Evolutionary conservation across 2,888 invertebrate genomes (phyloP).

Genomic region (Deroplatys truncata): DNA sequence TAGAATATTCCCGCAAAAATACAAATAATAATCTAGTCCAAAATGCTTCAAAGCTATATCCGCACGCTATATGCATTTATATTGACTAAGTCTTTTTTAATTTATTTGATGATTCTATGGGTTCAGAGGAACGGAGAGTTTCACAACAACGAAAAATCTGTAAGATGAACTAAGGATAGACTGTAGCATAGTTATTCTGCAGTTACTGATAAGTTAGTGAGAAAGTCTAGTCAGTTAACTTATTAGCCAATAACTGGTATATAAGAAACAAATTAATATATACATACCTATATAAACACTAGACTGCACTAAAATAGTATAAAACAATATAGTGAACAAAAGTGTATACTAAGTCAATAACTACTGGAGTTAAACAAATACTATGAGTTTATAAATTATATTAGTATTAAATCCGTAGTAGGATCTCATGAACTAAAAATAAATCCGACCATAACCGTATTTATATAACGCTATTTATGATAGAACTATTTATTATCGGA

Average conservation of each 20-base stretch:
- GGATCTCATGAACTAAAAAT: not conserved
- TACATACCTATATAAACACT: not conserved
- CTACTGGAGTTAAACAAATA: slow-evolving; percentile 3
- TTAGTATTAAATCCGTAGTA: slow-evolving; percentile 1
- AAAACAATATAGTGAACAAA: not conserved
- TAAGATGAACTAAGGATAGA: slow-evolving; percentile 3
- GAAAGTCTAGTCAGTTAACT: slow-evolving; percentile 15
- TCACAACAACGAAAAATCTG: slow-evolving; percentile 29
- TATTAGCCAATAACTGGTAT: slow-evolving; percentile 1
- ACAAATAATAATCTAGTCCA: not conserved
- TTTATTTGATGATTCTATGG: not conserved
- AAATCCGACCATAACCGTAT: slow-evolving; percentile 17
- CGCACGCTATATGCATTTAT: not conserved
- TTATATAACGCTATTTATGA: slow-evolving; percentile 19
- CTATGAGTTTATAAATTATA: slow-evolving; percentile 9
- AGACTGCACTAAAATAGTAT: slow-evolving; percentile 2
- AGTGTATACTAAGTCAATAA: slow-evolving; percentile 16
- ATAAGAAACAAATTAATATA: not conserved
- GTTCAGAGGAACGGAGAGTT: slow-evolving; percentile 26
- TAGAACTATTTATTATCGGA: slow-evolving; percentile 1
- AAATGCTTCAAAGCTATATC: not conserved
- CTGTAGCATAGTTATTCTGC: not conserved
- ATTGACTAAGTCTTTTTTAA: not conserved
- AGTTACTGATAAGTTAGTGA: slow-evolving; percentile 6
- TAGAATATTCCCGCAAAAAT: not conserved